phyloP scores from a whole-genome alignment of 2,797 vertebrate genomes.

The Neosilurus mollespiculum region DNA sequence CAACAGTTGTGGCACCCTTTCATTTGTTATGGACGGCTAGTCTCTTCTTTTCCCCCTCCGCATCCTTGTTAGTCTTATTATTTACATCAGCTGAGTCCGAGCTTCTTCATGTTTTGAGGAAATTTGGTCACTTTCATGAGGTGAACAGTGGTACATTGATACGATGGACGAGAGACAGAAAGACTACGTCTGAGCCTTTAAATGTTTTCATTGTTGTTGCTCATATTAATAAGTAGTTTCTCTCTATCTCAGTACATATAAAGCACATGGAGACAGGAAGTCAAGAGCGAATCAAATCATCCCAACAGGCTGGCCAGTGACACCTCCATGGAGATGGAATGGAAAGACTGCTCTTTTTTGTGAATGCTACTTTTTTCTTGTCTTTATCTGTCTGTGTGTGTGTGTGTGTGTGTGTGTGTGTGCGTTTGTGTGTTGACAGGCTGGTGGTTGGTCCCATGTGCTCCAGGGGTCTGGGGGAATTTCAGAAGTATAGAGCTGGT shows the following conservation, averaged over 20 bases:
- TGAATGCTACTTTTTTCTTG: constrained; percentile 46
- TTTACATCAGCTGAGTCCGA: constrained; percentile 49
- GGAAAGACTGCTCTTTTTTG: constrained; percentile 51
- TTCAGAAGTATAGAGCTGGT: constrained; percentile 94
- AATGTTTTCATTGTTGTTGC: background rate
- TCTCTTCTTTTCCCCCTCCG: constrained; percentile 37
- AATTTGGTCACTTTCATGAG: constrained; percentile 61
- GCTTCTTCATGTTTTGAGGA: constrained; percentile 56
- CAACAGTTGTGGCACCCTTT: constrained; percentile 74
- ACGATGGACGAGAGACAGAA: constrained; percentile 27
- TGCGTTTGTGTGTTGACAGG: constrained; percentile 10
- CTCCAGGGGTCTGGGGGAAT: constrained; percentile 44
- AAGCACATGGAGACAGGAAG: constrained; percentile 36
- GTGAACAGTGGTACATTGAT: constrained; percentile 44
- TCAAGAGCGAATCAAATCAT: constrained; percentile 60
- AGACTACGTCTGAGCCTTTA: constrained; percentile 36
- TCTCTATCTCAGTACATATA: constrained; percentile 17
- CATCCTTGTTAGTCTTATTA: constrained; percentile 20
- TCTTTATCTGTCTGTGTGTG: constrained; percentile 43
- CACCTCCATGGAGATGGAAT: constrained; percentile 58
- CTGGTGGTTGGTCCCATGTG: constrained; percentile 33
- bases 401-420: constrained; percentile 45
- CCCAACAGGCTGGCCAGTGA: constrained; percentile 44
- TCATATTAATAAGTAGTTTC: too few species aligned
- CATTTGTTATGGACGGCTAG: constrained; percentile 51